phyloP scores from a whole-genome alignment of 2,113 vertebrate genomes.

The Empidonax traillii region DNA sequence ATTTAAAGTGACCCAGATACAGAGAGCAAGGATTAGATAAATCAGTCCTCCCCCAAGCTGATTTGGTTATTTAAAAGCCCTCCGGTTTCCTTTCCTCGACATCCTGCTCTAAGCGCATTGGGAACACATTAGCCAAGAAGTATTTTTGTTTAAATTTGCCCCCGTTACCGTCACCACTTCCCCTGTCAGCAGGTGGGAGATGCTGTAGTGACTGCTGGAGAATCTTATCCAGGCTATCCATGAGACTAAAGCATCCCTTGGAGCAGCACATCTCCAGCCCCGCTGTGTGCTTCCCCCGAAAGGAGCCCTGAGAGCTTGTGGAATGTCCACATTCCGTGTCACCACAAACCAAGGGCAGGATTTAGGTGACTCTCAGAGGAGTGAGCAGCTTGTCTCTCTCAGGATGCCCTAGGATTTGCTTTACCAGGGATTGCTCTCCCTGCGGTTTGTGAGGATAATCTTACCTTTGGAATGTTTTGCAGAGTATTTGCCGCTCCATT shows the following conservation, averaged over 20 bases:
- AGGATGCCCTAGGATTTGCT: not conserved
- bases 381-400: not conserved
- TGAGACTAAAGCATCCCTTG: not conserved
- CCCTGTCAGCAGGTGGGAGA: not conserved
- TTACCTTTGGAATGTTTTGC: not conserved
- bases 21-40: conserved; percentile 56
- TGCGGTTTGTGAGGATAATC: not conserved
- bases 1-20: conserved; percentile 67
- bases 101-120: conserved; percentile 32
- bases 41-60: conserved; percentile 32
- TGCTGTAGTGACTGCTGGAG: rapidly evolving
- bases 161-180: rapidly evolving
- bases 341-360: not conserved
- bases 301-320: rapidly evolving
- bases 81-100: conserved; percentile 20
- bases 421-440: not conserved
- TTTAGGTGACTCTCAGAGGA: not conserved
- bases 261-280: not conserved
- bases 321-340: not conserved
- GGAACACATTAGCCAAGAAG: not conserved
- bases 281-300: rapidly evolving
- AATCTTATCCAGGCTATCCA: rapidly evolving
- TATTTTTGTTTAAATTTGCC: not conserved
- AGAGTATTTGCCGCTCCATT: not conserved
- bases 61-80: conserved; percentile 62